A percentile compares a stretch with the other conserved stretches of the same genome.
phyloP scores from a whole-genome alignment of 2,113 vertebrate species.

The Tetrao urogallus region DNA sequence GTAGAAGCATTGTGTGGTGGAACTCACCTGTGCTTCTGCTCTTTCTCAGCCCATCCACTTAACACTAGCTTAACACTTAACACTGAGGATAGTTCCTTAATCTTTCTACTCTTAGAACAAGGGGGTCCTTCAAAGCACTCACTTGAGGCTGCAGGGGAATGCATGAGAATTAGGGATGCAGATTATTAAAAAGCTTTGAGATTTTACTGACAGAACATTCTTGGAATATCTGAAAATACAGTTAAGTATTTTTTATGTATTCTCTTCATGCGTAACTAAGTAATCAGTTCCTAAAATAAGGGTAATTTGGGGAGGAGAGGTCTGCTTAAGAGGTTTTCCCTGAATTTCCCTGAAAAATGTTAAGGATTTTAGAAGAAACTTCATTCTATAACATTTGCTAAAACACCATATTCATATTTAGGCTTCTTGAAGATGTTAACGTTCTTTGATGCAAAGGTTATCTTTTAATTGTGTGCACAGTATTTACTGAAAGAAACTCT shows the following conservation, averaged over 20 bases:
- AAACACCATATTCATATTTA: not conserved
- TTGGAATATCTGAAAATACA: not conserved
- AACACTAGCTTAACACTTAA: not conserved
- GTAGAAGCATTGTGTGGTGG: not conserved
- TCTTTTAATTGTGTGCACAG: not conserved
- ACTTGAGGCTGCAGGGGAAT: not conserved
- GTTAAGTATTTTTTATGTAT: not conserved
- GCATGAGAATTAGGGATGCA: not conserved
- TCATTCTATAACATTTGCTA: not conserved
- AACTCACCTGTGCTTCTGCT: not conserved
- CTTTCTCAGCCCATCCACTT: not conserved
- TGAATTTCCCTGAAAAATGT: not conserved
- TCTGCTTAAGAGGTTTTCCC: not conserved
- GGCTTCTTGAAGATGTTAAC: not conserved
- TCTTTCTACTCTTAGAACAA: not conserved
- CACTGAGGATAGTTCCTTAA: not conserved
- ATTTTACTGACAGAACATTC: not conserved
- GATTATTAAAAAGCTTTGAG: not conserved
- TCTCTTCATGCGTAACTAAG: not conserved
- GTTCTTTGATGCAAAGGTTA: not conserved
- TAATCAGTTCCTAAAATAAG: not conserved
- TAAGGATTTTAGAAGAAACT: not conserved
- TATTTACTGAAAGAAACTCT: not conserved
- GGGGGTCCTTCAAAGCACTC: not conserved
- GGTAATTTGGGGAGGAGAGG: rapidly evolving